phyloP scores from a whole-genome alignment of 2,113 vertebrate genomes.

The Rhinopithecus roxellana region DNA sequence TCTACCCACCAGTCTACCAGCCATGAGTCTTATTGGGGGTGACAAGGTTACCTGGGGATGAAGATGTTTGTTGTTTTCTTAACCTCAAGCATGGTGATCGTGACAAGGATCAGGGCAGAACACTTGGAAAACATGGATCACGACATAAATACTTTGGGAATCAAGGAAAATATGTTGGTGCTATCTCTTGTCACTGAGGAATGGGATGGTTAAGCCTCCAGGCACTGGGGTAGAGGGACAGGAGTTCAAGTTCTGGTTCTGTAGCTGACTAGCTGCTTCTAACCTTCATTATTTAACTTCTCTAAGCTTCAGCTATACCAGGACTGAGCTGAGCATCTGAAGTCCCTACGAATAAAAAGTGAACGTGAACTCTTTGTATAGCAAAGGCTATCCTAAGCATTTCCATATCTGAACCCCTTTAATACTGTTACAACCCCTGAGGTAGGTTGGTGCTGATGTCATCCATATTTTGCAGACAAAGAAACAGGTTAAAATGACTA shows the following conservation, averaged over 20 bases:
- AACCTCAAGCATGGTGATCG: background rate
- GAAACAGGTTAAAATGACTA: background rate
- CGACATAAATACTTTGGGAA: background rate
- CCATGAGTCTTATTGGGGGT: background rate
- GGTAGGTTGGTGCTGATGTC: background rate
- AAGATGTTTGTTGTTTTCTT: background rate
- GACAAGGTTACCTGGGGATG: background rate
- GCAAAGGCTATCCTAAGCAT: fast-evolving
- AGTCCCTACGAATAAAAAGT: background rate
- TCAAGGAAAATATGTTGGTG: background rate
- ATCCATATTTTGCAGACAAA: background rate
- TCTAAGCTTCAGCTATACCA: background rate
- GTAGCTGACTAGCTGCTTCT: background rate
- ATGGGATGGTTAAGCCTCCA: background rate
- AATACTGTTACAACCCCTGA: fast-evolving
- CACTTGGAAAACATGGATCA: background rate
- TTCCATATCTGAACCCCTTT: background rate
- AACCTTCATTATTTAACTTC: background rate
- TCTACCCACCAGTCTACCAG: background rate
- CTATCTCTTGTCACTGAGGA: background rate
- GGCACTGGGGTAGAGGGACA: background rate
- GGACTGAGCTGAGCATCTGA: background rate
- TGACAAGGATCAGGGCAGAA: background rate
- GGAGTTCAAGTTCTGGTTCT: background rate
- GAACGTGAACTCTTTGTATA: fast-evolving